Conservation (phyloP, 1,140 invertebrate species). For the Dreissena polymorpha region DNA sequence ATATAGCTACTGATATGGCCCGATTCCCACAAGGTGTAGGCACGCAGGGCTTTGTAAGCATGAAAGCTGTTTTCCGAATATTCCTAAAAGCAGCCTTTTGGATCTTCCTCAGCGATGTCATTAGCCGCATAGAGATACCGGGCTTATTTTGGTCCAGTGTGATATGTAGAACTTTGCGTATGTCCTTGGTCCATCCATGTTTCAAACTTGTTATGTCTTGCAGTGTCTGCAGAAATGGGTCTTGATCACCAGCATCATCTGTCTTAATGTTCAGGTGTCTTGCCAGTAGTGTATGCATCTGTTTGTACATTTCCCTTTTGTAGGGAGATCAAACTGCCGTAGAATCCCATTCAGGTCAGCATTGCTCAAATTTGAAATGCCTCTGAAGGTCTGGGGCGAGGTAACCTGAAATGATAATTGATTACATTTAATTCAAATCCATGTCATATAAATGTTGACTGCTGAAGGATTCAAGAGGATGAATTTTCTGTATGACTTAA, state of each 20-base stretch:
- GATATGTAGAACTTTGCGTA: slow-evolving; percentile 20
- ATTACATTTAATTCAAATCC: no score
- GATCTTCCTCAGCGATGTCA: slow-evolving; percentile 5
- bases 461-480: no score
- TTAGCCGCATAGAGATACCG: slow-evolving; percentile 16
- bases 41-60: slow-evolving; percentile 7
- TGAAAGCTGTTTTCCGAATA: neutral
- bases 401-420: no score
- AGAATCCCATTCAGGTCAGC: no score
- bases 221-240: slow-evolving; percentile 25
- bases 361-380: no score
- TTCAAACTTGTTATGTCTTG: neutral
- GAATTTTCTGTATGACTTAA: no score
- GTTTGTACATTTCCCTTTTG: no score
- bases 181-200: slow-evolving; percentile 29
- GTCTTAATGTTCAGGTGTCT: slow-evolving; percentile 30
- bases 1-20: no score
- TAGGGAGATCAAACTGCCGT: no score
- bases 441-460: no score
- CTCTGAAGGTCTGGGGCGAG: no score
- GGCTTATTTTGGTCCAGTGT: neutral
- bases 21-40: slow-evolving; percentile 30
- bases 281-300: no score
- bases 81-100: neutral
- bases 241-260: neutral